These are phyloP conservation scores for Benthosema pterotum DNA, from an alignment of 2,797 vertebrate genomes.

Conservation along the genomic window DNA sequence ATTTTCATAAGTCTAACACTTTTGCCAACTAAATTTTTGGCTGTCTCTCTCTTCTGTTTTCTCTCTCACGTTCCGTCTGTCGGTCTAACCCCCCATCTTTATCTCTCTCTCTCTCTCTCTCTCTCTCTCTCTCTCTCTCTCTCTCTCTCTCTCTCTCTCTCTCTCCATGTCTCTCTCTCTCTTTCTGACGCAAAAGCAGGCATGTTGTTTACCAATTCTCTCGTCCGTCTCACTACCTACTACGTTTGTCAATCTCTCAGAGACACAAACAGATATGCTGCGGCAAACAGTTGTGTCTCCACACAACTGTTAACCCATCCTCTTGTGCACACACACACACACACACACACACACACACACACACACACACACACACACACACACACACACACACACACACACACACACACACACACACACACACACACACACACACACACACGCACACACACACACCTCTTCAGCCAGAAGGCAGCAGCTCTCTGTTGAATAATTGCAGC, in stretches of 20 bases:
- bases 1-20: too few species aligned
- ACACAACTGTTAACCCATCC: constrained; percentile 64
- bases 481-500: constrained; percentile 82
- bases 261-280: constrained; percentile 11
- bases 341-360: constrained; percentile 3
- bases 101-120: not conserved
- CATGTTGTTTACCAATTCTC: too few species aligned
- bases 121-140: not conserved
- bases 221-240: constrained; percentile 35
- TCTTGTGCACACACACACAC: constrained; percentile 16
- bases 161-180: not conserved
- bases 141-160: constrained; percentile 17
- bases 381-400: constrained; percentile 2
- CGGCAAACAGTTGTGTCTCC: constrained; percentile 52
- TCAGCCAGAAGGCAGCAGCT: constrained; percentile 70
- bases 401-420: not conserved
- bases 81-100: not conserved
- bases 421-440: not conserved
- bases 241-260: constrained; percentile 64
- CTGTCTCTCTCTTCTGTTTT: not conserved
- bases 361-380: not conserved
- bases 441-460: constrained; percentile 13
- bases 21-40: not conserved
- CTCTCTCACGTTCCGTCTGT: not conserved
- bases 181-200: constrained; percentile 7